Evolutionary conservation across 2,797 vertebrate genomes (phyloP).

Genomic region (Enteromius viviparus): DNA sequence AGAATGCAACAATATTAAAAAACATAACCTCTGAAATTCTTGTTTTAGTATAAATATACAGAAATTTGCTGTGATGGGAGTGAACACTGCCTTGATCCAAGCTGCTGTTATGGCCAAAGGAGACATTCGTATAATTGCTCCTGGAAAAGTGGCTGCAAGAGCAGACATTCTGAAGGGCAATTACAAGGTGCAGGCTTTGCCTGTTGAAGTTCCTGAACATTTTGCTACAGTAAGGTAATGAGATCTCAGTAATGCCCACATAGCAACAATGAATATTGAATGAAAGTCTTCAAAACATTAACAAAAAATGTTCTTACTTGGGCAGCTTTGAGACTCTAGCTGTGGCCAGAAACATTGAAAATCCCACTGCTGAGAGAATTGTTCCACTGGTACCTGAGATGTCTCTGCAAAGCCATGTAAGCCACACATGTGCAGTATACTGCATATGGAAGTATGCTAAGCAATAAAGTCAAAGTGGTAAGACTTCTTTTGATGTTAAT

Average conservation of each 20-base stretch:
- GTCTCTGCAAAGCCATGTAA: background rate
- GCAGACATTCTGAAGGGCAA: conserved; percentile 75
- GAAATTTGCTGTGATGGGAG: conserved; percentile 79
- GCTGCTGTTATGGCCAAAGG: conserved; percentile 71
- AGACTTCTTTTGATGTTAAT: no score
- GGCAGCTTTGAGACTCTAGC: conserved; percentile 81
- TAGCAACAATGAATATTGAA: background rate
- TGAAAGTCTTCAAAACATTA: no score
- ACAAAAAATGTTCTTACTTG: conserved; percentile 21
- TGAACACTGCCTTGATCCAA: conserved; percentile 79
- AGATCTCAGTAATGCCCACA: accelerated
- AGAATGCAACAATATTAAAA: no score
- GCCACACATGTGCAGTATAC: no score
- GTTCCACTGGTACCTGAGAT: conserved; percentile 73
- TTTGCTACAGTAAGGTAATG: conserved; percentile 70
- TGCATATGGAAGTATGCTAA: no score
- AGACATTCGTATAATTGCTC: conserved; percentile 68
- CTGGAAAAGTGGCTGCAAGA: conserved; percentile 69
- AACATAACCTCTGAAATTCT: no score
- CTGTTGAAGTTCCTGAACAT: conserved; percentile 73
- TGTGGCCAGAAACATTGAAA: conserved; percentile 79
- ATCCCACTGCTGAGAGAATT: conserved; percentile 69
- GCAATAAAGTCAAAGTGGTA: no score
- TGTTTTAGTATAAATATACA: conserved; percentile 74
- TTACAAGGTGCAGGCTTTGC: conserved; percentile 78